Conservation (phyloP, 2,113 vertebrate species). For the Tragelaphus strepsiceros region DNA sequence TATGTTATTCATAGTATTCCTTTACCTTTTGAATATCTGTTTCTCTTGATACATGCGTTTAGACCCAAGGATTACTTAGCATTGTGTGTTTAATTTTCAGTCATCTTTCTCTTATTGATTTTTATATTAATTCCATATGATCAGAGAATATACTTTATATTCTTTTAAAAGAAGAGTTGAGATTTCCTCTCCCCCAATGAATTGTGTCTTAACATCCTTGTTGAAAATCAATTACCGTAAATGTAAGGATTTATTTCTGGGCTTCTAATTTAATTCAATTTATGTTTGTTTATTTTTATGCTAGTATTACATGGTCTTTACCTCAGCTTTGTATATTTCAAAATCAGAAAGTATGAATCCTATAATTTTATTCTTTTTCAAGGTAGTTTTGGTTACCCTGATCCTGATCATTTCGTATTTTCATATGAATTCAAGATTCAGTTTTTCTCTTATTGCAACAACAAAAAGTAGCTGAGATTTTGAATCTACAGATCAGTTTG, state of each 20-base stretch:
- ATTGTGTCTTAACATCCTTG: background rate
- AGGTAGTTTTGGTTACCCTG: background rate
- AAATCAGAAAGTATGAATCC: background rate
- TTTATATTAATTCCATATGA: slow-evolving; percentile 1
- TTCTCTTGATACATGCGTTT: background rate
- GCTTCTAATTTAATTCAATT: background rate
- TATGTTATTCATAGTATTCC: background rate
- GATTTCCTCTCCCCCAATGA: background rate
- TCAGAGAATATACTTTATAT: background rate
- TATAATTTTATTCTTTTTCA: background rate
- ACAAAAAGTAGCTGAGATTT: background rate
- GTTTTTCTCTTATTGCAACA: background rate
- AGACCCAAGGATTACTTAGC: background rate
- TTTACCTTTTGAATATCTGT: background rate
- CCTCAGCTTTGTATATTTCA: background rate
- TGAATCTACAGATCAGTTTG: background rate
- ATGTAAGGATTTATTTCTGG: background rate
- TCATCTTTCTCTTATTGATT: background rate
- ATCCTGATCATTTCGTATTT: background rate
- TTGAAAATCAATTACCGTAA: background rate
- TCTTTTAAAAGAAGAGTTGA: background rate
- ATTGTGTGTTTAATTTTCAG: background rate
- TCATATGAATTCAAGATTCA: background rate
- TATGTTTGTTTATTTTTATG: background rate
- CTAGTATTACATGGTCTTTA: background rate